Percentiles rank a stretch among this genome's conserved stretches.
Evolutionary conservation across 2,113 vertebrate species (phyloP).

Genomic region (Athene noctua): DNA sequence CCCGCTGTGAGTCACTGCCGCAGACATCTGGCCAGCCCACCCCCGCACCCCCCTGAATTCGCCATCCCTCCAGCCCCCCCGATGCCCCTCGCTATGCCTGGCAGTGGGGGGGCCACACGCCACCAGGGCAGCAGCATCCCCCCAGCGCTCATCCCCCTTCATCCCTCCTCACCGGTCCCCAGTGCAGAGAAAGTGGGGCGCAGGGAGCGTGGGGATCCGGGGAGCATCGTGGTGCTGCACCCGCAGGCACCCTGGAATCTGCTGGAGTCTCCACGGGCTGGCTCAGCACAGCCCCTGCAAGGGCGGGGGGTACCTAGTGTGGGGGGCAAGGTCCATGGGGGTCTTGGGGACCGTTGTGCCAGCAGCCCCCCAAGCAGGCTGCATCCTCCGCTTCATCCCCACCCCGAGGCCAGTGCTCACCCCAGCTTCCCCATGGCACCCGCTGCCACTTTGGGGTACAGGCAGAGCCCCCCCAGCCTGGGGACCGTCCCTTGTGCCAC

Average conservation of each 20-base stretch:
- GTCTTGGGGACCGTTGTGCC: no score
- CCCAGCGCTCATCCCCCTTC: no score
- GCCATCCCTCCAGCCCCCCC: neutral
- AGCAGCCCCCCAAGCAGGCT: no score
- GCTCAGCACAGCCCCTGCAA: neutral
- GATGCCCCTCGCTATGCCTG: neutral
- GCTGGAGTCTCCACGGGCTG: neutral
- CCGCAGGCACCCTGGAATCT: neutral
- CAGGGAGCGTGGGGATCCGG: rapidly evolving
- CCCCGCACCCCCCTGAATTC: neutral
- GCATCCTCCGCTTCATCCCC: neutral
- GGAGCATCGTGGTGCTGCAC: neutral
- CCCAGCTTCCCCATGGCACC: neutral
- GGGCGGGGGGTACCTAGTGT: neutral
- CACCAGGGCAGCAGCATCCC: no score
- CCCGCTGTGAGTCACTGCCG: neutral
- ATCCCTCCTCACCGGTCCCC: neutral
- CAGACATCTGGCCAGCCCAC: neutral
- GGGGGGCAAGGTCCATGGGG: neutral
- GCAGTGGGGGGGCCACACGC: neutral
- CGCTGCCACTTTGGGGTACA: neutral
- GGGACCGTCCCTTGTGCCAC: neutral
- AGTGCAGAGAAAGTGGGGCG: neutral
- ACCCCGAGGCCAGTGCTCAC: neutral
- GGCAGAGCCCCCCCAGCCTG: neutral